Evolutionary conservation across 2,797 vertebrate species (phyloP), one percentile per base, ranked within the genome.

Genomic region (Eleutherodactylus coqui): DNA sequence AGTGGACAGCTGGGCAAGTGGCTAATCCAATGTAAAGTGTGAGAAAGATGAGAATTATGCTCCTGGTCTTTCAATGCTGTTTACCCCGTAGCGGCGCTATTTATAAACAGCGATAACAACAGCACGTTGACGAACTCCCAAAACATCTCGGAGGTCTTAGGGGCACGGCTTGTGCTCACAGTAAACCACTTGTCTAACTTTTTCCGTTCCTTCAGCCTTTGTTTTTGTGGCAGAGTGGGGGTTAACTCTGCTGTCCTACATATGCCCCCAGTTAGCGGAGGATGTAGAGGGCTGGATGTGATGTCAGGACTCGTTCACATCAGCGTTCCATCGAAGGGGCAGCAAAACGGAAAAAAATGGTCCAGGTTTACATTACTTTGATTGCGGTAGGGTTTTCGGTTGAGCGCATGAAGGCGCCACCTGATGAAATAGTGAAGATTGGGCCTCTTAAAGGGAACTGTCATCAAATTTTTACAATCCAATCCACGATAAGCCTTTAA

Each of bases 21-120:
- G 90, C 91, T 93, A 93, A 94, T 93, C 91, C 92, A 88, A 78
- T 84, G 1, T 90, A 90, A 91, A 89, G 90, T 86, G 88, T 85
- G 89, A 89, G 93, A 92, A 91, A 91, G 89, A 87, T 72, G 90
- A 92, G 89, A 89, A 89, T 87, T 41, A 3, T 72, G 83, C 88
- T 91, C 86, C 88, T 88, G 90, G 90, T 89, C 92, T 91, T 90
- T 90, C 84, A 76, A 90, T 91, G 87, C 90, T 70, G 84, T 89
- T 92, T 89, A 83, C 90, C 91, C 89, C 91, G 90, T 92, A 55
- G 90, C 58, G 73, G 41, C 51, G 91, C 91, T 95, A 96, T 95
- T 95, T 95, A 93, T 91, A 92, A 90, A 79, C 70, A 0, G 79
- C 0, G 88, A 85, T 92, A 91, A 92, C 90, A 91, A 90, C 90